Percentiles rank a stretch among this genome's conserved stretches.
phyloP scores from a whole-genome alignment of 2,888 invertebrate genomes.

The Patella caerulea region DNA sequence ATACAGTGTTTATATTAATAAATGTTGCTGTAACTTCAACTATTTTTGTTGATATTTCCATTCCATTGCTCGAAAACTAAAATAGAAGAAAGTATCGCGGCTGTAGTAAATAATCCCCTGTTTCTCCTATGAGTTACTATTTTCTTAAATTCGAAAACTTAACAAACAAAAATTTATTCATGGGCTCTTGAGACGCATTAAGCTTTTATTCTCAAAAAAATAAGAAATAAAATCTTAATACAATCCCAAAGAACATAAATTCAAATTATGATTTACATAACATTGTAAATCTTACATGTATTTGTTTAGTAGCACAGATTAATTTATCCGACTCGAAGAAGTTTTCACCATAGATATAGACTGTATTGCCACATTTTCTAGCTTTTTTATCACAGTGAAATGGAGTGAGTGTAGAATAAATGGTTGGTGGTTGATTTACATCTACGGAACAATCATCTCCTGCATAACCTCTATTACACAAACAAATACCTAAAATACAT shows the following conservation, averaged over 20 bases:
- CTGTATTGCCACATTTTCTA: constrained; percentile 26
- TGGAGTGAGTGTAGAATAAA: constrained; percentile 34
- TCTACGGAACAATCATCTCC: constrained; percentile 52
- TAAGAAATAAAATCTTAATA: too few relatives aligned
- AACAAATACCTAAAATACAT: constrained; percentile 39
- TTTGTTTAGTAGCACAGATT: constrained; percentile 26
- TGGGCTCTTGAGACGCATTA: too few relatives aligned
- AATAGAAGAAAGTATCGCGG: neutral
- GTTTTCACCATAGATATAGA: constrained; percentile 36
- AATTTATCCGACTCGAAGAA: constrained; percentile 26
- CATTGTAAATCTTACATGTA: constrained; percentile 25
- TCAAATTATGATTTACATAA: too few relatives aligned
- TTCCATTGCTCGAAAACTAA: neutral
- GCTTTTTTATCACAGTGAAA: constrained; percentile 43
- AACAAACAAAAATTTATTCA: too few relatives aligned
- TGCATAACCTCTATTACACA: constrained; percentile 39
- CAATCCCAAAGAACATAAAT: too few relatives aligned
- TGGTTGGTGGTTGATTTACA: constrained; percentile 38
- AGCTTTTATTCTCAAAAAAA: too few relatives aligned
- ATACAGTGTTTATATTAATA: constrained; percentile 39
- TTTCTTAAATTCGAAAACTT: too few relatives aligned
- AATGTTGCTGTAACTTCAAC: constrained; percentile 30
- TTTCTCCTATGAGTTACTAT: too few relatives aligned
- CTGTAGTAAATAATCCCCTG: too few relatives aligned
- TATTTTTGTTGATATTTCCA: constrained; percentile 20